Base-by-base conservation (phyloP, 2,113 vertebrate genomes). In the Vimba vimba region DNA sequence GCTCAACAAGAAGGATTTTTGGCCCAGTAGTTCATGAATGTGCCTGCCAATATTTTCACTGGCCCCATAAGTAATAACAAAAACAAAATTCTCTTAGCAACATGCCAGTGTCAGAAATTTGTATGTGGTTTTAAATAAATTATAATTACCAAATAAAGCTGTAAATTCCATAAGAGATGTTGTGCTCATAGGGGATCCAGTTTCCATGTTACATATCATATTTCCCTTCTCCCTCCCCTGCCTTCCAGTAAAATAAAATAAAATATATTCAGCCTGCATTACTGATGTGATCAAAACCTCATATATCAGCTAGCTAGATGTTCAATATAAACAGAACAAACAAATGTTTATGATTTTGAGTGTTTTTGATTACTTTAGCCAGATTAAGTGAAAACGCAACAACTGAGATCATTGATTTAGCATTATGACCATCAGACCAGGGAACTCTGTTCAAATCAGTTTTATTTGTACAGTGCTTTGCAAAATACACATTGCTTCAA, bases 1-100 rank as follows among this genome's bases (percentile, higher is more conserved):
- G 69, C 19, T 73, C 25, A 73, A 43, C 69, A 73, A 73, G 12
- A 73, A 73, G 21, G 68, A 23, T 43, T 23, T 71, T 71, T 71
- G 11, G 39, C 36, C 59, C 55, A 57, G 55, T 23, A 25, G 59
- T 23, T 73, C 68, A 39, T 71, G 33, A 71, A 23, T 71, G 68
- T 12, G 33, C 33, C 68, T 39, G 36, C 4, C 8, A 33, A 39
- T 71, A 39, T 71, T 73, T 73, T 73, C 11, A 43, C 7, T 43
- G 23, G 21, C 21, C 11, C 19, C 68, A n/a, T 73, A 43, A 43
- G 2, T 43, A 0, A 43, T 43, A 9, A 43, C 9, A 2, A 43
- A 1, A 7, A 39, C n/a, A 7, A 0, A 2, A 43, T 43, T 71
- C 1, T 39, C 3, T 69, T 69, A 69, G 68, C 9, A 71, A 10